A percentile compares a stretch with the other conserved stretches of the same genome.
Conservation (phyloP, 2,797 vertebrate species). For the Potorous gilbertii region DNA sequence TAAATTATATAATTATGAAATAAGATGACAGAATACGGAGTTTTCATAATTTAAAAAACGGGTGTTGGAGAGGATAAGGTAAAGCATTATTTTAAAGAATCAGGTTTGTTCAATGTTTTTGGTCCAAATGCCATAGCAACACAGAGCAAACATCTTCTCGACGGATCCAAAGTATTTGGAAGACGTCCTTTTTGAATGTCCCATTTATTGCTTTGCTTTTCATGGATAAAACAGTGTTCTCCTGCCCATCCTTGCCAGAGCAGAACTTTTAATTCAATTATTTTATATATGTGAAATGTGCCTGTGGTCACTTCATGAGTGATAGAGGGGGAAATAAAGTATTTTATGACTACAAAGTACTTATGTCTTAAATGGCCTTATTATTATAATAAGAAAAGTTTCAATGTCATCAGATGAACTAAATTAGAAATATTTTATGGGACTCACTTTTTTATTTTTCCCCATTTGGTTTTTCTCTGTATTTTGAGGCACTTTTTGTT, state of each 20-base stretch:
- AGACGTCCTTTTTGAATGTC: neutral
- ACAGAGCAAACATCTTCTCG: constrained; percentile 3
- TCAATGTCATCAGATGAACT: constrained; percentile 21
- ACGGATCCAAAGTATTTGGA: neutral
- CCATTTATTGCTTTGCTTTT: constrained; percentile 20
- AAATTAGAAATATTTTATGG: constrained; percentile 4
- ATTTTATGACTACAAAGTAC: neutral
- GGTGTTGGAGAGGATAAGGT: constrained; percentile 74
- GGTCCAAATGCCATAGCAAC: constrained; percentile 24
- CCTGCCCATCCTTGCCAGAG: constrained; percentile 2
- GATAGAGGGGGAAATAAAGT: constrained; percentile 24
- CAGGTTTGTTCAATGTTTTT: constrained; percentile 29
- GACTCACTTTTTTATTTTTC: neutral
- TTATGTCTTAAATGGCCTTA: constrained; percentile 43
- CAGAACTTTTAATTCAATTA: constrained; percentile 53
- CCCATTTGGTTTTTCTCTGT: neutral
- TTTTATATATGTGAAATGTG: constrained; percentile 32
- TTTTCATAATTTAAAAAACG: constrained; percentile 78
- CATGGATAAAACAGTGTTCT: constrained; percentile 11
- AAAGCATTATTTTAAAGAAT: constrained; percentile 61
- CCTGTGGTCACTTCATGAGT: constrained; percentile 20
- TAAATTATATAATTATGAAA: constrained; percentile 80
- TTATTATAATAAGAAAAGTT: constrained; percentile 53
- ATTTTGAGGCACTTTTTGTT: constrained; percentile 40
- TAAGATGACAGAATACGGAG: constrained; percentile 67